phyloP scores from a whole-genome alignment of 2,797 vertebrate genomes.

The Brotula barbata region DNA sequence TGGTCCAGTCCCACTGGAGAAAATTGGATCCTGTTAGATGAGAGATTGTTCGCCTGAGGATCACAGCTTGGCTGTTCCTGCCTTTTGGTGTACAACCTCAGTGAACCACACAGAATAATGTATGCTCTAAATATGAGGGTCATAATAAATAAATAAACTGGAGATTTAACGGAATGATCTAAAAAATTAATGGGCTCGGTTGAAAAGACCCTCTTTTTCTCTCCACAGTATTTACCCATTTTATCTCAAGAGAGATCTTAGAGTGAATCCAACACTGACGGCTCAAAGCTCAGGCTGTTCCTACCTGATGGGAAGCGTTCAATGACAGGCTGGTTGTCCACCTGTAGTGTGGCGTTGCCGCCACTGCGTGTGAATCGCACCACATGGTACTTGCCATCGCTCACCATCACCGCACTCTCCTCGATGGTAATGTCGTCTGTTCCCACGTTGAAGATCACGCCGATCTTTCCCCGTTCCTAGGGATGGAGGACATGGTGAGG shows the following conservation, averaged over 20 bases:
- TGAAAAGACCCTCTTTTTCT: slow-evolving; percentile 48
- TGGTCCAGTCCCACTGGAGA: slow-evolving; percentile 23
- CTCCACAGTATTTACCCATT: slow-evolving; percentile 47
- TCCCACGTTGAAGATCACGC: slow-evolving; percentile 95
- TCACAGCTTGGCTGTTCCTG: slow-evolving; percentile 30
- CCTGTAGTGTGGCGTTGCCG: slow-evolving; percentile 92
- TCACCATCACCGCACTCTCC: slow-evolving; percentile 89
- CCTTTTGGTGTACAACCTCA: slow-evolving; percentile 40
- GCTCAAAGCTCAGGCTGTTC: slow-evolving; percentile 22
- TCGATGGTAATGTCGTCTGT: slow-evolving; percentile 92
- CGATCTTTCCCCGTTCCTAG: slow-evolving; percentile 88
- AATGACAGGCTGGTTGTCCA: slow-evolving; percentile 93
- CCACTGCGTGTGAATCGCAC: slow-evolving; percentile 93
- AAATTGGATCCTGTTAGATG: slow-evolving; percentile 43
- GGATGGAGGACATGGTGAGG: slow-evolving; percentile 22
- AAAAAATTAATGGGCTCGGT: too few species aligned
- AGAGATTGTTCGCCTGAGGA: slow-evolving; percentile 47
- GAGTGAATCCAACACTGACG: neutral
- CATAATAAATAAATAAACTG: slow-evolving; percentile 50
- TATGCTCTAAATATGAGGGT: slow-evolving; percentile 48
- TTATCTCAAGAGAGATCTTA: slow-evolving; percentile 1
- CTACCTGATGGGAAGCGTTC: slow-evolving; percentile 94
- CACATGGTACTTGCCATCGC: slow-evolving; percentile 94
- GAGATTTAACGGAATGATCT: slow-evolving; percentile 16
- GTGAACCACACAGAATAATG: slow-evolving; percentile 57